Percentiles rank a stretch among this genome's conserved stretches.
Evolutionary conservation across 2,888 invertebrate genomes (phyloP).

Genomic region (Mechanitis messenoides): DNA sequence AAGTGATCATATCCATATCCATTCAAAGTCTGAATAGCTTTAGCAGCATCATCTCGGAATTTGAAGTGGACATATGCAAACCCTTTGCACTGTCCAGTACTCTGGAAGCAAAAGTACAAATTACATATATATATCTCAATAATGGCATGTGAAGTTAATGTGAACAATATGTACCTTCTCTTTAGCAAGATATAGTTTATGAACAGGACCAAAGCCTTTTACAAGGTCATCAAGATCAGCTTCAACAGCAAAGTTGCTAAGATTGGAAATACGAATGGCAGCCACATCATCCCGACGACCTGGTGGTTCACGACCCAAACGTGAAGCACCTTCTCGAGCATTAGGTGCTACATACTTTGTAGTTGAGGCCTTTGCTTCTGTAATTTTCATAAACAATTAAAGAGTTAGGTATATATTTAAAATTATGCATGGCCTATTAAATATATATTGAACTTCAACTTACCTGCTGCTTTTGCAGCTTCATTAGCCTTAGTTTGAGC

Average conservation of each 20-base stretch:
- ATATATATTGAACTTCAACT: conserved; percentile 7
- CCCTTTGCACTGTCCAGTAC: conserved; percentile 92
- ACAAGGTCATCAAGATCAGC: conserved; percentile 97
- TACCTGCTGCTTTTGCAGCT: conserved; percentile 60
- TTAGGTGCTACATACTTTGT: conserved; percentile 91
- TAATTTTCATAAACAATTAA: conserved; percentile 8
- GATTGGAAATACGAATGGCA: conserved; percentile 97
- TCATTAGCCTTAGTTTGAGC: conserved; percentile 79
- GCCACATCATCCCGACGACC: conserved; percentile 88
- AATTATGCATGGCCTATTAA: background rate
- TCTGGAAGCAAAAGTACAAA: conserved; percentile 53
- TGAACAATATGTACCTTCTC: conserved; percentile 78
- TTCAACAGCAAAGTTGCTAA: conserved; percentile 97
- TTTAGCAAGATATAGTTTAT: conserved; percentile 96
- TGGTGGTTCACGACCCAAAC: conserved; percentile 80
- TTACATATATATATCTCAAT: background rate
- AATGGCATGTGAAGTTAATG: background rate
- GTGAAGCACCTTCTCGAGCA: conserved; percentile 89
- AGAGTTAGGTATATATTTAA: background rate
- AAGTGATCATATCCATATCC: conserved; percentile 98
- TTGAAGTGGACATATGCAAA: conserved; percentile 99
- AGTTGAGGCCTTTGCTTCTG: conserved; percentile 67
- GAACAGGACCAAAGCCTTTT: conserved; percentile 93
- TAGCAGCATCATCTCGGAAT: conserved; percentile 91
- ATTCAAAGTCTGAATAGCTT: conserved; percentile 91